Evolutionary conservation across 1,140 invertebrate genomes (phyloP).

Genomic region (Tribolium castaneum): DNA sequence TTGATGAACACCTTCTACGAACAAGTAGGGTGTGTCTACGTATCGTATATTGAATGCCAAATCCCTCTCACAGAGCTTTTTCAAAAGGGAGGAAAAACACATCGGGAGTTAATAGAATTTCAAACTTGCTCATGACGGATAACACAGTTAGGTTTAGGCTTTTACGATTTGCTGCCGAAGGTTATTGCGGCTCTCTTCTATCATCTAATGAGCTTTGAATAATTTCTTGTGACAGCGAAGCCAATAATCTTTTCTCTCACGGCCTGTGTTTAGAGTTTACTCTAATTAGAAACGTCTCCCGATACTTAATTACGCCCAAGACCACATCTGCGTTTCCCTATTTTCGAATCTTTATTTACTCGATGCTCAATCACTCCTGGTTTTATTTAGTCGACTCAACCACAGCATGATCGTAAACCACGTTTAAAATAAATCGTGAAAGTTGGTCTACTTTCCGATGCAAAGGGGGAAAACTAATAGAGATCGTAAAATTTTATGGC

Average conservation of each 20-base stretch:
- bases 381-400: not conserved
- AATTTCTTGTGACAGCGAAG: slow-evolving; percentile 8
- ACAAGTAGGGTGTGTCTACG: slow-evolving; percentile 5
- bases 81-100: no score
- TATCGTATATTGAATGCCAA: slow-evolving; percentile 1
- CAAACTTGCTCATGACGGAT: no score
- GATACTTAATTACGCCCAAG: not conserved
- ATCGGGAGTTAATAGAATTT: no score
- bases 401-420: not conserved
- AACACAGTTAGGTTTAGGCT: not conserved
- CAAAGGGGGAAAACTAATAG: slow-evolving; percentile 8
- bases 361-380: not conserved
- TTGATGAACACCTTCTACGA: slow-evolving; percentile 32
- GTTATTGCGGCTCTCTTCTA: not conserved
- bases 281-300: not conserved
- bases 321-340: not conserved
- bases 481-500: slow-evolving; percentile 6
- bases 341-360: not conserved
- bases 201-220: slow-evolving; percentile 15
- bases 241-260: not conserved
- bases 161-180: not conserved
- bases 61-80: not conserved
- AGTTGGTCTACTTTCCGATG: not conserved
- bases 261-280: not conserved
- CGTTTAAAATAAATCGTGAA: not conserved